Base-by-base conservation (phyloP, 2,113 vertebrate genomes). In the Corydoras sp. region DNA sequence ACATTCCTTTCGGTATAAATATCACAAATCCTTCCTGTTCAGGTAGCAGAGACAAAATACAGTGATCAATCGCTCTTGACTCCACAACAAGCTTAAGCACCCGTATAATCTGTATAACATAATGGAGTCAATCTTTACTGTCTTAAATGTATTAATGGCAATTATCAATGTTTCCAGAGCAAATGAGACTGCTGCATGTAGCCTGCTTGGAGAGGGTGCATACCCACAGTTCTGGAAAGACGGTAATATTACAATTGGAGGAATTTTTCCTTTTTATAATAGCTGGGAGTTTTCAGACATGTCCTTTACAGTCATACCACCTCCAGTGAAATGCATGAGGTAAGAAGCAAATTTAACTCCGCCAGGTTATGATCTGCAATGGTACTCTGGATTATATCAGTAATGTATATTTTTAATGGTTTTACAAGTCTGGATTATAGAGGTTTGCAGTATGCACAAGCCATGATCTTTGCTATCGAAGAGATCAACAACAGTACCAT, bases 401-500 rank as follows among this genome's bases (percentile, higher is more conserved):
- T 4, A 43, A 43, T 43, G 4, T 43, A 1, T 54, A 1, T 14
- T 3, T 1, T 67, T 55, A 32, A 24, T 69, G 35, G 35, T 53
- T 55, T 66, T 74, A 5, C 35, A 29, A 90, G 89, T 77, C 77
- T 90, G 35, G 84, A 88, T 79, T 87, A 86, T 73, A 88, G 86
- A 77, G 85, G 75, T 1, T 85, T 90, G 69, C 89, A 89, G 67
- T 86, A 79, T 71, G 75, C 83, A 15, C 86, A 88, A 70, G 81
- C 88, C 5, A 85, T 89, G 87, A 76, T 87, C 7, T 90, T 89
- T 82, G 86, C 89, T n/a, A 85, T 88, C 35, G 85, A 87, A 53
- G 86, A 90, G 72, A 88, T 90, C 50, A 90, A 90, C 65, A 88
- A 89, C 75, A 88, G 82, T 43, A 79, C 86, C 49, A 68, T 80